Evolutionary conservation across 1,140 invertebrate genomes (phyloP).

Genomic region (Cheumatopsyche charites): DNA sequence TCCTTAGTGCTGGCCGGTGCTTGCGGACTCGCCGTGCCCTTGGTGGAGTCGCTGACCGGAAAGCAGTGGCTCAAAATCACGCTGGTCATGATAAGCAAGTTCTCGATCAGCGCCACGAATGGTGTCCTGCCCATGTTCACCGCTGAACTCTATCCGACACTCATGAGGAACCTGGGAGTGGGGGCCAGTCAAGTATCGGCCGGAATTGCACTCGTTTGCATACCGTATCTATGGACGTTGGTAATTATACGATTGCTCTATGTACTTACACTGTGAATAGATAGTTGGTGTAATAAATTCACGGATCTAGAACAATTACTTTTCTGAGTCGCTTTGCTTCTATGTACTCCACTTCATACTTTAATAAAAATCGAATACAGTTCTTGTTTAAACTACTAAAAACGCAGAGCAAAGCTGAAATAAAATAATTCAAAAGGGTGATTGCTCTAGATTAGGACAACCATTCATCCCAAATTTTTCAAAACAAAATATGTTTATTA

Average conservation of each 20-base stretch:
- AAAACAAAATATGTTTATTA: too few species aligned
- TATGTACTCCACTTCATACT: conserved; percentile 7
- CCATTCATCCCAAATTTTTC: too few species aligned
- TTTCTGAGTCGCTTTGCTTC: too few species aligned
- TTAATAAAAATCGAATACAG: too few species aligned
- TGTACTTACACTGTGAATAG: too few species aligned
- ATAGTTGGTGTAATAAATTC: too few species aligned
- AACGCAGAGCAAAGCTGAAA: too few species aligned
- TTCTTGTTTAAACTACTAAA: too few species aligned
- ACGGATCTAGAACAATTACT: too few species aligned
- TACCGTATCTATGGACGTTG: conserved; percentile 75
- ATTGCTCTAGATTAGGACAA: too few species aligned
- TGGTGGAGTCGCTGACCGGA: conserved; percentile 59
- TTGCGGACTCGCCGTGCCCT: conserved; percentile 66
- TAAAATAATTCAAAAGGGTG: too few species aligned
- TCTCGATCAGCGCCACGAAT: conserved; percentile 72
- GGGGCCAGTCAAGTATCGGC: conserved; percentile 74
- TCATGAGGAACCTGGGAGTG: conserved; percentile 74
- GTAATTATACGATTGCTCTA: conserved; percentile 55
- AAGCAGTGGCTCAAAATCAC: conserved; percentile 66
- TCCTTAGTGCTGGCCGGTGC: conserved; percentile 69
- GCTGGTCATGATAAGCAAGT: conserved; percentile 71
- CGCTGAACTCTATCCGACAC: conserved; percentile 75
- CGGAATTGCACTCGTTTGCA: conserved; percentile 70
- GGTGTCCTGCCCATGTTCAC: conserved; percentile 76